Evolutionary conservation across 2,113 vertebrate species (phyloP).

Genomic region (Lagopus leucura): DNA sequence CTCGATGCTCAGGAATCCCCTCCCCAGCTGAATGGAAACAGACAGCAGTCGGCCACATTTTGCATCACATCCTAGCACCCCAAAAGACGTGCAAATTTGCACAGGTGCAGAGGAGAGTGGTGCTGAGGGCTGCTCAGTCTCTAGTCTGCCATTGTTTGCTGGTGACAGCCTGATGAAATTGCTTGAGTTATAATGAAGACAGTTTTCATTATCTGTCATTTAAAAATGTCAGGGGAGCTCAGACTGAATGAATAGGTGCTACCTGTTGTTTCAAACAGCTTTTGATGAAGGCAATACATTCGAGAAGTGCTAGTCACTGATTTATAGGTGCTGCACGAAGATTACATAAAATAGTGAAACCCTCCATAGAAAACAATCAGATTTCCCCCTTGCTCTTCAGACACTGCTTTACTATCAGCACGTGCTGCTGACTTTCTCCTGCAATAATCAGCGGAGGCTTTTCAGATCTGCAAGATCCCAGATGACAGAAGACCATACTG

Average conservation of each 20-base stretch:
- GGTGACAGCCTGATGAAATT: constrained; percentile 65
- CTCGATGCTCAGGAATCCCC: not conserved
- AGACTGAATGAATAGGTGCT: constrained; percentile 60
- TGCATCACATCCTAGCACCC: not conserved
- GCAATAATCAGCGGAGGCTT: not conserved
- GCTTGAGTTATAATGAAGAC: constrained; percentile 63
- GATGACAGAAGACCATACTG: not conserved
- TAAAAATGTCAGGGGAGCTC: constrained; percentile 62
- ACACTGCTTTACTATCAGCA: not conserved
- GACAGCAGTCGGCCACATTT: not conserved
- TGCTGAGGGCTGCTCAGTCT: constrained; percentile 35
- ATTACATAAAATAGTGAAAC: constrained; percentile 56
- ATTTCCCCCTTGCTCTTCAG: constrained; percentile 13
- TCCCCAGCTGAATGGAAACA: not conserved
- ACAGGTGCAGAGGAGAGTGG: not conserved
- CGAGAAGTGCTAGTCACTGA: constrained; percentile 47
- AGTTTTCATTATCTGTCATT: constrained; percentile 70
- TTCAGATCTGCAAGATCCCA: not conserved
- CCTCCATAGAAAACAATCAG: constrained; percentile 46
- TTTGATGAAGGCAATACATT: constrained; percentile 58
- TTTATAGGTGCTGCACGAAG: constrained; percentile 41
- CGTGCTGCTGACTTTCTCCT: not conserved
- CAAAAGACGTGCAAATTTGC: not conserved
- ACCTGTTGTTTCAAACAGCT: constrained; percentile 60
- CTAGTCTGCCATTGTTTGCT: constrained; percentile 66